A percentile compares a stretch with the other conserved stretches of the same genome.
These are phyloP conservation scores for Crenichthys baileyi DNA, from an alignment of 2,797 vertebrate genomes.

Conservation along the genomic window DNA sequence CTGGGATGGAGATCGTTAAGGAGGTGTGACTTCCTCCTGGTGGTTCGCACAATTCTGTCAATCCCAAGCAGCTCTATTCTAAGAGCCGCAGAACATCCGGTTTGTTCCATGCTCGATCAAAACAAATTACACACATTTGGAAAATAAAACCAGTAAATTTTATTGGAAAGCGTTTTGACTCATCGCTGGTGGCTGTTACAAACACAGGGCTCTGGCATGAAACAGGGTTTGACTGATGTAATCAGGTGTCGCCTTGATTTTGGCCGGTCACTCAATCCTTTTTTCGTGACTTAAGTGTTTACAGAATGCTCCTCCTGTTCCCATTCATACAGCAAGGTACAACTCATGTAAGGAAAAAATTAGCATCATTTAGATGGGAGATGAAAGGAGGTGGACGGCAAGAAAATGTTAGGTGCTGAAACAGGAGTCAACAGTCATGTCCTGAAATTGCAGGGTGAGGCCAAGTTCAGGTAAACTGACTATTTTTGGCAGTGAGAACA, in stretches of 20 bases:
- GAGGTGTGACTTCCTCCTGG: constrained; percentile 54
- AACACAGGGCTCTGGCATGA: constrained; percentile 31
- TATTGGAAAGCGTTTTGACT: constrained; percentile 52
- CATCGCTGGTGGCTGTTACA: constrained; percentile 24
- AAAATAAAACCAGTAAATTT: constrained; percentile 39
- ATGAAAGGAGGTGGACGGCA: constrained; percentile 23
- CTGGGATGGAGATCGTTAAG: constrained; percentile 36
- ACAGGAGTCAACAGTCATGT: constrained; percentile 49
- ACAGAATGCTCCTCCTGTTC: constrained; percentile 8
- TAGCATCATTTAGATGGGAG: neutral
- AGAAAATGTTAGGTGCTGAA: constrained; percentile 40
- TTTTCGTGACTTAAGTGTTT: constrained; percentile 9
- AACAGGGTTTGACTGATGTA: constrained; percentile 52
- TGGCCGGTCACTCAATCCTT: constrained; percentile 14
- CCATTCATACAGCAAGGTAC: neutral
- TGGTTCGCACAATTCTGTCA: constrained; percentile 24
- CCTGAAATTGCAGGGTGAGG: constrained; percentile 71
- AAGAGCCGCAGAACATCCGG: constrained; percentile 30
- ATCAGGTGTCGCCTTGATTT: constrained; percentile 60
- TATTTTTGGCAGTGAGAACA: constrained; percentile 52
- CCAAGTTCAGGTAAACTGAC: constrained; percentile 44
- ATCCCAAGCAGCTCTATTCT: constrained; percentile 52
- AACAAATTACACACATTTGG: constrained; percentile 58
- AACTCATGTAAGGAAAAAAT: constrained; percentile 8
- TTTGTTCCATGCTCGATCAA: constrained; percentile 53